Percentiles rank a stretch among this genome's conserved stretches.
Evolutionary conservation across 37 sponge, comb jelly and placozoan genomes (phyloP).

Genomic region (Spongia lamella): DNA sequence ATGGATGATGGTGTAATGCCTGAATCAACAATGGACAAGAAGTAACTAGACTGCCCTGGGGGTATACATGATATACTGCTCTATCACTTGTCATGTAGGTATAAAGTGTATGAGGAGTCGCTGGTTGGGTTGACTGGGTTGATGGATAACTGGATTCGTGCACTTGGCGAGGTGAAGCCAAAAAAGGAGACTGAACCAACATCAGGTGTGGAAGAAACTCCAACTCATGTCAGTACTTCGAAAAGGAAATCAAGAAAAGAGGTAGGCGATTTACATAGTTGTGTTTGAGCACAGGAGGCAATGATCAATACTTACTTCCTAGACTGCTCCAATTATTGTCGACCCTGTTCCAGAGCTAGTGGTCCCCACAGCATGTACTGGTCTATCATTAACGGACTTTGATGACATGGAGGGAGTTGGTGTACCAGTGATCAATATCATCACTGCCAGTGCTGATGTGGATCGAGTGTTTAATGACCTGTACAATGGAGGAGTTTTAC

Average conservation of each 20-base stretch:
- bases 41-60: too few species aligned
- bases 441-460: constrained; percentile 22
- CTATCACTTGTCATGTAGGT: constrained; percentile 14
- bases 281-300: too few species aligned
- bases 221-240: constrained; percentile 15
- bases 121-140: constrained; percentile 26
- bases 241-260: constrained; percentile 17
- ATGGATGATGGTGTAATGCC: not conserved
- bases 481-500: constrained; percentile 37
- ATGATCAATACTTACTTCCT: not conserved
- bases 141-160: constrained; percentile 85
- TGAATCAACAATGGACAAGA: constrained; percentile 9
- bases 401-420: constrained; percentile 81
- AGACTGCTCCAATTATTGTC: too few species aligned
- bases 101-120: constrained; percentile 28
- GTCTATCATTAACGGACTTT: too few species aligned
- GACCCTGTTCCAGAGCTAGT: not conserved
- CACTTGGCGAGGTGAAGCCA: constrained; percentile 23
- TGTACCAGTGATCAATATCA: constrained; percentile 65
- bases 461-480: constrained; percentile 21
- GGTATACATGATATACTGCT: too few species aligned
- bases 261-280: constrained; percentile 7
- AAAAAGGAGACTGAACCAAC: not conserved
- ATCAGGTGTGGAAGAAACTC: constrained; percentile 19
- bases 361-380: too few species aligned